Base-by-base conservation (phyloP, 2,888 invertebrate genomes). In the Orchesella flavescens region DNA sequence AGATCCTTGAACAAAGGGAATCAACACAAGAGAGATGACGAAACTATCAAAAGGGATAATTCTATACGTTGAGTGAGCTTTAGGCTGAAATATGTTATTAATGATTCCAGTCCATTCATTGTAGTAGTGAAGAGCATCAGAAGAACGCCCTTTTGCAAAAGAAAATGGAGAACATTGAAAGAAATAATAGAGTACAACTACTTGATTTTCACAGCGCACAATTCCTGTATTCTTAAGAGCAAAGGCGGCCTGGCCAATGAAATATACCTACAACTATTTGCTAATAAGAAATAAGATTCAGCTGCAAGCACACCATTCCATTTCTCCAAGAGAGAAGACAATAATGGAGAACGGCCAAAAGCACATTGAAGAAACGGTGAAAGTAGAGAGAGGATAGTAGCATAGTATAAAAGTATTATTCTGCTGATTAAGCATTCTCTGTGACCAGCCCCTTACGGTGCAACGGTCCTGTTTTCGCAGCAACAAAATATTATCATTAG, bases 1-100 rank as follows among this genome's bases (percentile, higher is more conserved):
- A 57, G n/a, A 49, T n/a, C 49, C 21, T 17, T 53, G 46, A 79
- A 79, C 66, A 79, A 79, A 72, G 65, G 68, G 21, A 24, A 61
- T 72, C 53, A 34, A 17, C 53, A 23, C 12, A 23, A 80, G 53
- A 21, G 46, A 66, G 23, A 57, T 44, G 66, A 79, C 66, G 72
- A 66, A 79, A 53, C 46, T 49, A 79, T 71, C 61, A 59, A 59
- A 55, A 66, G 53, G 55, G 74, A 59, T 68, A 74, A 81, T 68
- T 73, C 80, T 66, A 73, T 59, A 68, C 66, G 68, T 61, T 63
- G 43, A 63, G 34, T 34, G 24, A 24, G 72, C 76, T 77, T 34
- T 65, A 49, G 76, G 82, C 72, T 71, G 76, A 76, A 65, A 76
- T 76, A 78, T 78, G 73, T 73, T 77, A 83, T 83, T 83, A 83